Base-by-base conservation (phyloP, 2,113 vertebrate genomes). In the Tauraco erythrolophus region DNA sequence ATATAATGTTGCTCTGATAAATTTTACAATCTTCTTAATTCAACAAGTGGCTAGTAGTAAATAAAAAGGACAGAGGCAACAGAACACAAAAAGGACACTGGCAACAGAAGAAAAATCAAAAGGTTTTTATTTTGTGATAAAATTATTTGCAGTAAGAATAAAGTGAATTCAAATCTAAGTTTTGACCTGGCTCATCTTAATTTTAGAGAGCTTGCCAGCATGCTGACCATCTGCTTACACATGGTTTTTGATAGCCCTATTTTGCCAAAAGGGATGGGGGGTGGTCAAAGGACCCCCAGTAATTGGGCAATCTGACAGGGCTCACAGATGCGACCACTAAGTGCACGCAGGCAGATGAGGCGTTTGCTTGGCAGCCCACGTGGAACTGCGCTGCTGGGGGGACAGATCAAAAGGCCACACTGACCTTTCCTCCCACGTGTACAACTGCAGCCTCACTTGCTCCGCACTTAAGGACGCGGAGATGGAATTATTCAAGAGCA, bases 21-120 rank as follows among this genome's bases (percentile, higher is more conserved):
- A 96, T 86, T 97, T 96, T 95, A 97, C 89, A 96, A 50, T 97
- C 92, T 88, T 58, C 84, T 96, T 94, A 88, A 74, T 88, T 93
- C 62, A 88, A 61, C 82, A 90, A 60, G 89, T 91, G 87, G 54
- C 78, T 82, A 87, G 48, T 62, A 75, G 92, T 54, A 89, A 94
- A 90, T 75, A 56, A 88, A 92, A 89, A 89, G 76, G 80, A 86
- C 65, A 72, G 87, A 79, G 92, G 57, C 64, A 95, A 94, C 60
- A 82, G 72, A 81, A 96, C 87, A 96, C 83, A 94, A 57, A 83
- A 37, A 93, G 70, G 88, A 94, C 51, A 8, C 88, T 22, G 54
- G 68, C 84, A 95, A 96, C 72, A 66, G 79, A 92, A 94, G 51
- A 64, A 89, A 88, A 96, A 89, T 74, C 37, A 61, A 41, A 74